phyloP scores from a whole-genome alignment of 1,140 invertebrate species.

The Apis cerana region DNA sequence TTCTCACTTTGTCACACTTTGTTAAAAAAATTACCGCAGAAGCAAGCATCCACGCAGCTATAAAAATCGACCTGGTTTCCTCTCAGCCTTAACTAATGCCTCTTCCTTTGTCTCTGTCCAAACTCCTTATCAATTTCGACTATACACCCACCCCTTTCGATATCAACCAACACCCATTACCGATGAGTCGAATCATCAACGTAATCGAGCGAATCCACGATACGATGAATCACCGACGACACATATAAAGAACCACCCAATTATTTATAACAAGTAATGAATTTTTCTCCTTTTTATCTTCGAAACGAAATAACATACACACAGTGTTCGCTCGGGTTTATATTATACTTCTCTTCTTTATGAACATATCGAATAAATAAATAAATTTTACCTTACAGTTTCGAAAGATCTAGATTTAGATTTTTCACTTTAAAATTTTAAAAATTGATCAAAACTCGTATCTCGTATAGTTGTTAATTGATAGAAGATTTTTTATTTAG shows the following conservation, averaged over 20 bases:
- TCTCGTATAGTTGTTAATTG: no score
- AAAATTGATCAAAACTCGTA: no score
- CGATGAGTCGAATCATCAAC: neutral
- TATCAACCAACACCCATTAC: neutral
- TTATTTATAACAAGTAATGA: slow-evolving; percentile 7
- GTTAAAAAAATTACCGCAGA: neutral
- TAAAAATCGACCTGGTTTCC: slow-evolving; percentile 19
- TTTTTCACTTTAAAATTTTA: no score
- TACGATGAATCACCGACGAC: neutral
- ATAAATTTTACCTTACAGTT: no score
- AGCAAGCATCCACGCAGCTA: neutral
- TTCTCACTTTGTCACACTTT: neutral
- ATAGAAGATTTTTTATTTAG: no score
- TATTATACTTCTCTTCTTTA: no score
- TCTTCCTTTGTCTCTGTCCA: slow-evolving; percentile 17
- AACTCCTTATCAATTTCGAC: slow-evolving; percentile 8
- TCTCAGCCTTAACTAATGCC: neutral
- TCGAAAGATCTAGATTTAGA: no score
- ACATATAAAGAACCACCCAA: neutral
- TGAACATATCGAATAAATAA: no score
- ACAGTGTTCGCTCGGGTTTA: no score
- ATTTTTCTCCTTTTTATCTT: no score
- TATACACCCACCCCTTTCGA: neutral
- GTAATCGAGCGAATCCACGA: neutral
- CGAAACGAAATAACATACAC: no score